phyloP scores from a whole-genome alignment of 2,888 invertebrate species.

The Diogma glabrata region DNA sequence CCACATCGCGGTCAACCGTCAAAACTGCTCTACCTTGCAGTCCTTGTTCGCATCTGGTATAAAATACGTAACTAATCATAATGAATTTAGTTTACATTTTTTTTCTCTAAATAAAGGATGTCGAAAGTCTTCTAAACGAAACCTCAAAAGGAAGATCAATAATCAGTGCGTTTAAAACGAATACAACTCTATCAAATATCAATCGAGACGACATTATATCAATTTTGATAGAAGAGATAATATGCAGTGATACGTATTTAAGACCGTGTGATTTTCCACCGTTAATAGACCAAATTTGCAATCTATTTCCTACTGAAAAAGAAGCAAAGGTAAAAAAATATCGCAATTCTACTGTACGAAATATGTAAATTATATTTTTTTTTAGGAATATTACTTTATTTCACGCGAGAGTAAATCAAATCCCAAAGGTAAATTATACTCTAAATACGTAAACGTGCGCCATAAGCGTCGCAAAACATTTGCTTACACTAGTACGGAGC shows the following conservation, averaged over 20 bases:
- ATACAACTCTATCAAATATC: neutral
- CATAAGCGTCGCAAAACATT: neutral
- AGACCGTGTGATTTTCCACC: neutral
- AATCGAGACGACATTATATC: neutral
- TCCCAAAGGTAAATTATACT: neutral
- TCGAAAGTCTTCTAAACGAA: neutral
- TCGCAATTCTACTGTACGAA: neutral
- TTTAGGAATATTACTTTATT: constrained; percentile 1
- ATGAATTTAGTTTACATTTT: neutral
- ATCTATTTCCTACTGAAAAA: neutral
- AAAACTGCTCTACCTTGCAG: neutral
- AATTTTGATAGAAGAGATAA: neutral
- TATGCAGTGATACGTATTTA: neutral
- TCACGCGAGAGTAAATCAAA: neutral
- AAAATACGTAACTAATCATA: neutral
- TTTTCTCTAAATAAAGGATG: neutral
- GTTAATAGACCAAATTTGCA: neutral
- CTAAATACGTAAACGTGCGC: neutral
- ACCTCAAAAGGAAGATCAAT: neutral
- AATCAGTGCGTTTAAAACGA: neutral
- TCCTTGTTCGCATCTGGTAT: neutral
- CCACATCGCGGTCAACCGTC: neutral
- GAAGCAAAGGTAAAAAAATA: neutral
- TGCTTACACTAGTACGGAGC: neutral
- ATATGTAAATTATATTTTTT: neutral